Evolutionary conservation across 2,797 vertebrate species (phyloP).

Genomic region (Limosa lapponica): DNA sequence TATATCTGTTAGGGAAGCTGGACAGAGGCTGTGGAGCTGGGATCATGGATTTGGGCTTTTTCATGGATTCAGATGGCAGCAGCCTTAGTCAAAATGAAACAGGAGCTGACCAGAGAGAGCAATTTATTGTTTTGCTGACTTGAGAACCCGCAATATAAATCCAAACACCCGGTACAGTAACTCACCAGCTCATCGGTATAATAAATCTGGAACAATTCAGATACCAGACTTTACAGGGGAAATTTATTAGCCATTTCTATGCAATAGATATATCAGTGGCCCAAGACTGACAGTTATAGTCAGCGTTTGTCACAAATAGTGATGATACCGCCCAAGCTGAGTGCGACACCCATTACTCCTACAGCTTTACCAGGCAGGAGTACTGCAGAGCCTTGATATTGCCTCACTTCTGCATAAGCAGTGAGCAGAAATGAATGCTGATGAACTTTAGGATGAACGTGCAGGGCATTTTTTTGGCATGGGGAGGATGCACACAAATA

Average conservation of each 20-base stretch:
- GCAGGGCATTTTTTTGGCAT: not conserved
- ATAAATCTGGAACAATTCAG: not conserved
- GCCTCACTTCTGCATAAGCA: not conserved
- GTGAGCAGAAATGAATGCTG: rapidly evolving
- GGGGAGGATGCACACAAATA: not conserved
- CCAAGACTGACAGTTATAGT: not conserved
- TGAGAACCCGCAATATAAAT: not conserved
- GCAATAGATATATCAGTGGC: not conserved
- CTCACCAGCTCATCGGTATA: not conserved
- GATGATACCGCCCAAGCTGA: not conserved
- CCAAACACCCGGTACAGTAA: not conserved
- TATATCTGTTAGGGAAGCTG: not conserved
- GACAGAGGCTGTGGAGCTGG: not conserved
- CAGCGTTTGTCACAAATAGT: not conserved
- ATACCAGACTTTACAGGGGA: not conserved
- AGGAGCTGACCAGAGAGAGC: not conserved
- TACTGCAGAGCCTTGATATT: no score
- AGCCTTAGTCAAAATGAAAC: not conserved
- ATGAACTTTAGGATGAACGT: not conserved
- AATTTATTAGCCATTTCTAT: not conserved
- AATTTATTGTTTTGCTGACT: not conserved
- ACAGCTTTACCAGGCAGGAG: not conserved
- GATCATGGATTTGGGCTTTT: not conserved
- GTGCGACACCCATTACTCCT: rapidly evolving
- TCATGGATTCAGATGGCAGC: not conserved